Evolutionary conservation across 2,888 invertebrate species (phyloP).

Genomic region (Drosophila picticornis): DNA sequence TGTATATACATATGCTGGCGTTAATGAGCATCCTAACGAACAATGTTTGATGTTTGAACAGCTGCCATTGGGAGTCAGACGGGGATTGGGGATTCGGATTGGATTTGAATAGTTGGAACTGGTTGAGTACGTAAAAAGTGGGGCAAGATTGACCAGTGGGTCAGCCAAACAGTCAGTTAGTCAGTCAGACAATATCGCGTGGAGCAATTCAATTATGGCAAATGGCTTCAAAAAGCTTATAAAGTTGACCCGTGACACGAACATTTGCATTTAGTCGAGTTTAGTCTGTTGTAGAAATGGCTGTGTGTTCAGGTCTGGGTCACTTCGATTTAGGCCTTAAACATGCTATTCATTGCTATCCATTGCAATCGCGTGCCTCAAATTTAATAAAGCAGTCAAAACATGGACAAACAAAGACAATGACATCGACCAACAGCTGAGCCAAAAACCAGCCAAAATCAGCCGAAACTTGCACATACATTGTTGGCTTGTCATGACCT

Average conservation of each 20-base stretch:
- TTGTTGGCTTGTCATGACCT: conserved; percentile 53
- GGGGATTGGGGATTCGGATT: conserved; percentile 1
- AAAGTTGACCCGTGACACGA: conserved; percentile 61
- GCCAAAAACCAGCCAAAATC: conserved; percentile 20
- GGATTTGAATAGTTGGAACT: neutral
- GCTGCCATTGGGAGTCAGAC: conserved; percentile 59
- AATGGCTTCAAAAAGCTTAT: conserved; percentile 49
- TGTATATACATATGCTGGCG: conserved; percentile 27
- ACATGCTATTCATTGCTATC: conserved; percentile 8
- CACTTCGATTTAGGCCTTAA: conserved; percentile 40
- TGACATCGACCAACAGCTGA: conserved; percentile 46
- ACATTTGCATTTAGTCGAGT: conserved; percentile 52
- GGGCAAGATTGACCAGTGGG: conserved; percentile 4
- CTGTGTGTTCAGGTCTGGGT: conserved; percentile 35
- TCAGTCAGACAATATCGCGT: conserved; percentile 56
- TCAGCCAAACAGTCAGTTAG: neutral
- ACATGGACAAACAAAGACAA: conserved; percentile 65
- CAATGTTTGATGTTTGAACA: conserved; percentile 64
- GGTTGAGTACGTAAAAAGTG: neutral
- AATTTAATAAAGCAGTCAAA: conserved; percentile 77
- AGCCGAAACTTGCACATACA: neutral
- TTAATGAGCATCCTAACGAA: conserved; percentile 58
- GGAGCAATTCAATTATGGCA: conserved; percentile 67
- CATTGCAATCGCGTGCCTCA: conserved; percentile 62
- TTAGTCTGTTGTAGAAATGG: conserved; percentile 26